Conservation (phyloP, 2,888 invertebrate genomes). For the Smittia sp. region DNA sequence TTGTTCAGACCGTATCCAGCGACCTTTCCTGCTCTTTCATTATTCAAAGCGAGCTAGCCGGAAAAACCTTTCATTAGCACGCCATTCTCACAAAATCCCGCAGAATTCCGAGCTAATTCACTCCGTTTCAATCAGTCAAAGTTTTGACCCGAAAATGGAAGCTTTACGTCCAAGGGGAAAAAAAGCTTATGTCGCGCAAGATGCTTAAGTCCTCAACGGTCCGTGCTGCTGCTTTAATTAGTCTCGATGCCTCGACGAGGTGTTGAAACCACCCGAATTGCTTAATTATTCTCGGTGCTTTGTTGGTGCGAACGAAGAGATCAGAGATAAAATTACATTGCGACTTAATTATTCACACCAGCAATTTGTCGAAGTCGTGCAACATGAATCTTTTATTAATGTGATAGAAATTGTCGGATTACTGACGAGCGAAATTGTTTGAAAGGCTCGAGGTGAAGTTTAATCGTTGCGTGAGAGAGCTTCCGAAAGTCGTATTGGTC, state of each 20-base stretch:
- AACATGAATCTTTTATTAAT: not conserved
- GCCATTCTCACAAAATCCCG: not conserved
- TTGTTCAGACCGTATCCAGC: not conserved
- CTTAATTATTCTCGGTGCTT: conserved; percentile 8
- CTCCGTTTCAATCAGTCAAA: not conserved
- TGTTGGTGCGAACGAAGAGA: not conserved
- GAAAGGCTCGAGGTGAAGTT: too few species aligned
- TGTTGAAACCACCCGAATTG: not conserved
- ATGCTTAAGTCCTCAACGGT: too few species aligned
- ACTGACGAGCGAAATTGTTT: too few species aligned
- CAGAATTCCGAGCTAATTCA: not conserved
- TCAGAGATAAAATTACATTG: conserved; percentile 8
- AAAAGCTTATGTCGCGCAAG: too few species aligned
- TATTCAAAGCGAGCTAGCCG: not conserved
- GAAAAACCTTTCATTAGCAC: conserved; percentile 20
- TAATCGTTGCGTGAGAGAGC: too few species aligned
- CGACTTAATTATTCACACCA: conserved; percentile 2
- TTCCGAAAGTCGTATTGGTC: too few species aligned
- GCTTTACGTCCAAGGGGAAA: not conserved
- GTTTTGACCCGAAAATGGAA: not conserved
- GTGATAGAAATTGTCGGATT: too few species aligned
- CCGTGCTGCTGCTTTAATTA: not conserved
- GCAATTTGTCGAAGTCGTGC: not conserved
- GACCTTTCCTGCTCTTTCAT: conserved; percentile 1
- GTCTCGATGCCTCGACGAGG: not conserved